Percentiles rank a stretch among this genome's conserved stretches.
Conservation (phyloP, 2,113 vertebrate species). For the Pachyramphus minor region DNA sequence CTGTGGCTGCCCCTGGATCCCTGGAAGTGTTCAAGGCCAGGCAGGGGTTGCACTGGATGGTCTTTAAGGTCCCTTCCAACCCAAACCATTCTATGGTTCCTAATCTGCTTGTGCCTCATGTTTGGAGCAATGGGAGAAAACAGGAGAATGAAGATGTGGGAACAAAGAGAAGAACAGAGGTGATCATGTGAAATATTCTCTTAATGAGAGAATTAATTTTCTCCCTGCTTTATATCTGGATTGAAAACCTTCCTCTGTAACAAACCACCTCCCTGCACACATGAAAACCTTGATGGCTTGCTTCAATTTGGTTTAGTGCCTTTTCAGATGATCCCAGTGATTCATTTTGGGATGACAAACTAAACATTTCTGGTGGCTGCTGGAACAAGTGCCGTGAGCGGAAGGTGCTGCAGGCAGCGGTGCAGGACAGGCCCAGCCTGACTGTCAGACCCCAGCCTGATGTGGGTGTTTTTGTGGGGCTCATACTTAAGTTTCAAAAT, state of each 20-base stretch:
- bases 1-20: not conserved
- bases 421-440: not conserved
- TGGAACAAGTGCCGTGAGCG: not conserved
- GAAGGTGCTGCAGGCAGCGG: not conserved
- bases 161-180: not conserved
- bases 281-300: not conserved
- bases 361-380: not conserved
- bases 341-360: not conserved
- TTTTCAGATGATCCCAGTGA: not conserved
- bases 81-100: not conserved
- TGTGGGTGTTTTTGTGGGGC: no score
- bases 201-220: not conserved
- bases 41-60: accelerated
- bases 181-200: not conserved
- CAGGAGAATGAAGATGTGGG: not conserved
- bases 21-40: not conserved
- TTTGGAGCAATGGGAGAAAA: not conserved
- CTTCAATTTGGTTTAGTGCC: not conserved
- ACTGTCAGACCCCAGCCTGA: no score
- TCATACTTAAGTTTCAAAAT: not conserved
- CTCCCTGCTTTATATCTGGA: no score
- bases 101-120: not conserved
- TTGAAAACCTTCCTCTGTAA: not conserved
- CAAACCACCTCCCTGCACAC: not conserved
- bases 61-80: not conserved